These are phyloP conservation scores for Cololabis saira DNA, from an alignment of 2,113 vertebrate genomes.

Conservation along the genomic window DNA sequence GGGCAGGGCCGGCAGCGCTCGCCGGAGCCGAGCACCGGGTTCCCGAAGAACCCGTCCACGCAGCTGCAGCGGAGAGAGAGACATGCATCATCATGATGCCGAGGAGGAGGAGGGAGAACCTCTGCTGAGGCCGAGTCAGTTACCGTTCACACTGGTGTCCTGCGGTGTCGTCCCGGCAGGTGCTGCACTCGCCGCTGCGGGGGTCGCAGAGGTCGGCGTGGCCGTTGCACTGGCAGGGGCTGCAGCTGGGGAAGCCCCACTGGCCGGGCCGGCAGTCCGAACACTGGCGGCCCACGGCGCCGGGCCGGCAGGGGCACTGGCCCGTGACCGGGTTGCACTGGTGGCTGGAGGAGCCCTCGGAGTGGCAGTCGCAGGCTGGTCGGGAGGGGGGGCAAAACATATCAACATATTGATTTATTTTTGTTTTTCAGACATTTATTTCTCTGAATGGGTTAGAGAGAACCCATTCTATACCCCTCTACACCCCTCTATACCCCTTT, in stretches of 20 bases:
- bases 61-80: conserved; percentile 71
- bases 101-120: background rate
- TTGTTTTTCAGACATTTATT: no score
- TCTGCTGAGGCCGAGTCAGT: background rate
- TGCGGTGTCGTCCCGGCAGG: conserved; percentile 77
- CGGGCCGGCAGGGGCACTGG: conserved; percentile 82
- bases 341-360: conserved; percentile 78
- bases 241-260: conserved; percentile 86
- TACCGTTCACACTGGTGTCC: conserved; percentile 84
- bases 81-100: background rate
- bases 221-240: conserved; percentile 84
- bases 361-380: conserved; percentile 86
- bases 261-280: conserved; percentile 78
- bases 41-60: conserved; percentile 85
- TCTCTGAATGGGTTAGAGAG: no score
- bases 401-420: no score
- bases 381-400: no score
- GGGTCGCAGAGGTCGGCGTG: conserved; percentile 82
- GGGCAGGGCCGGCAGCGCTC: conserved; percentile 88
- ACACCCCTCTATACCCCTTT: no score
- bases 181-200: conserved; percentile 72
- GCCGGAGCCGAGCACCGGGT: conserved; percentile 86
- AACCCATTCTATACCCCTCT: no score
- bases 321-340: conserved; percentile 83
- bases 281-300: conserved; percentile 79